Base-by-base conservation (phyloP, 2,113 vertebrate species). In the Madoqua kirkii region DNA sequence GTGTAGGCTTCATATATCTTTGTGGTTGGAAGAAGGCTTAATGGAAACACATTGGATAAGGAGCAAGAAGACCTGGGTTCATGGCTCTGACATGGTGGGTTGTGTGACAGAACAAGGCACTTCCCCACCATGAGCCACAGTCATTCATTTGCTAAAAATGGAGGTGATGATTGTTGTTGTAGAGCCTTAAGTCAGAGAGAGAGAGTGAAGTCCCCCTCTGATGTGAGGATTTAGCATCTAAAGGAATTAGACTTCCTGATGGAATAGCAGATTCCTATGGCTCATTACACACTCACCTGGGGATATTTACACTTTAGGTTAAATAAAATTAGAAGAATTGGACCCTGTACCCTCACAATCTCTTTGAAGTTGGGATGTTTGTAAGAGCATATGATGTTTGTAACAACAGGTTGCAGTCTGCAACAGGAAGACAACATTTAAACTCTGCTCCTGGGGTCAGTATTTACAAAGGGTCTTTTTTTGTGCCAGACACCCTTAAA, bases 1-100 rank as follows among this genome's bases (percentile, higher is more conserved):
- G 0, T n/a, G 6, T 64, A 48, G 19, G 29, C 62, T 88, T 6
- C 13, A 1, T 13, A 5, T 25, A 0, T 16, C 21, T 67, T 50
- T 59, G 54, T 76, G 33, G 13, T 67, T 93, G 25, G 21, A 17
- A 31, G 17, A 67, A 57, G 33, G 40, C n/a, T 90, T 81, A 16
- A 6, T 48, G 52, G 82, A 83, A 91, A 93, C 10, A 76, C 52
- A 23, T 11, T 91, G 13, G 33, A 36, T 81, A 40, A 79, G 45
- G 15, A 79, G 4, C 6, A 45, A 48, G 52, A 71, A n/a, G n/a
- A 13, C 33, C 23, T 55, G 16, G 23, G n/a, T 87, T 64, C 8
- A 59, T 23, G 86, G 45, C 33, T 2, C 57, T 89, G 40, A 57
- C 43, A 60, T 33, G 74, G 13, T 21, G 67, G 40, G 36, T 91